Evolutionary conservation across 2,888 invertebrate genomes (phyloP).

Genomic region (Tenthredo scrophulariae): DNA sequence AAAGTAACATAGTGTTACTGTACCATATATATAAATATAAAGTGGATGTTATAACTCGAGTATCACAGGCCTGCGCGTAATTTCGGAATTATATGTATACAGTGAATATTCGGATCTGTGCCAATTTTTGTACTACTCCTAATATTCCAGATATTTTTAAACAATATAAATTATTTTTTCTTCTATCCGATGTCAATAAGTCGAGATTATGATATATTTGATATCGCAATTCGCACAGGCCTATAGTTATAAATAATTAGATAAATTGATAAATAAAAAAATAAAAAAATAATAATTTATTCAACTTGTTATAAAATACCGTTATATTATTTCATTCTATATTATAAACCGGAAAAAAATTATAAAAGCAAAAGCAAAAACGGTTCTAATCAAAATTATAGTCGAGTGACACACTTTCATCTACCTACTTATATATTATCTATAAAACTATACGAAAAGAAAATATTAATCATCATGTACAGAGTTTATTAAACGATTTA

Average conservation of each 20-base stretch:
- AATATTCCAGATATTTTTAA: constrained; percentile 25
- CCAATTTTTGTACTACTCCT: constrained; percentile 16
- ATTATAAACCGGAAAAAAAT: not conserved
- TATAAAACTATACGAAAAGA: not conserved
- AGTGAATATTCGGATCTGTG: constrained; percentile 10
- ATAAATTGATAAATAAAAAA: not conserved
- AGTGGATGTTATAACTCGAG: not conserved
- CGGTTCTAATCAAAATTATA: not conserved
- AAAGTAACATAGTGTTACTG: constrained; percentile 42
- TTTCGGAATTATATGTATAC: not conserved
- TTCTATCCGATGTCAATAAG: not conserved
- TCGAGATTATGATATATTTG: not conserved
- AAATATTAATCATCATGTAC: not conserved
- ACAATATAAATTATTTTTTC: not conserved
- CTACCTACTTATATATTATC: not conserved
- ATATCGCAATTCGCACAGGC: constrained; percentile 29
- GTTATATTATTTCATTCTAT: not conserved
- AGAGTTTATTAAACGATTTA: not conserved
- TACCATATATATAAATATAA: constrained; percentile 24
- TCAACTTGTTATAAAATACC: not conserved
- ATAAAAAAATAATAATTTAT: not conserved
- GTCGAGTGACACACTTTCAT: not conserved
- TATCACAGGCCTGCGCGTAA: constrained; percentile 17
- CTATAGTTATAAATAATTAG: not conserved
- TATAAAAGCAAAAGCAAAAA: not conserved